phyloP scores from a whole-genome alignment of 2,797 vertebrate genomes.

The Hyperoplus lanceolatus region DNA sequence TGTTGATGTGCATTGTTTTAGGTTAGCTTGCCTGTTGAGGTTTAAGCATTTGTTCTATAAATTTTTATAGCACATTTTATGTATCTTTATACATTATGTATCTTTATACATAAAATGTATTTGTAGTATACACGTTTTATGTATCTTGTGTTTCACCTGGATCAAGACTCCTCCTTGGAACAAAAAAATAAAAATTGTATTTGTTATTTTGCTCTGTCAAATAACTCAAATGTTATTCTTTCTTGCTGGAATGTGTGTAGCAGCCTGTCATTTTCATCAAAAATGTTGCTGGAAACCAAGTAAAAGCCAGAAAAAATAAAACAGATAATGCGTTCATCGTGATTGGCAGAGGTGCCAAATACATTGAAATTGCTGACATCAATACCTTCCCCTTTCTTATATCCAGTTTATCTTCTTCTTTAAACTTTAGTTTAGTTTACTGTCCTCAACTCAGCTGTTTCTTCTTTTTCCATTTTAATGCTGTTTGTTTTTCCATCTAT shows the following conservation, averaged over 20 bases:
- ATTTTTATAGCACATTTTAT: too few species aligned
- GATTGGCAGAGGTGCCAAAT: background rate
- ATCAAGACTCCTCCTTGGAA: background rate
- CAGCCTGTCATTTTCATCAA: background rate
- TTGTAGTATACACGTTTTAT: background rate
- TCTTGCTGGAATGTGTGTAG: background rate
- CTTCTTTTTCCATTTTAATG: background rate
- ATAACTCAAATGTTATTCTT: background rate
- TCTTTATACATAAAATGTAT: background rate
- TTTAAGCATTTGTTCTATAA: background rate
- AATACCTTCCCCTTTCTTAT: too few species aligned
- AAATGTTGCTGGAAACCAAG: background rate
- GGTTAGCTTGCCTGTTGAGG: background rate
- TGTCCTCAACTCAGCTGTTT: background rate
- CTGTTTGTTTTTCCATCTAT: background rate
- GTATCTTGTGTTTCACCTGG: background rate
- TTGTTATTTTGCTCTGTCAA: background rate
- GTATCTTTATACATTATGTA: too few species aligned
- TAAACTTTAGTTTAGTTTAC: background rate
- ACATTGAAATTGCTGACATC: background rate
- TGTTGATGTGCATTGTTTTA: background rate
- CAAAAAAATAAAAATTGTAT: background rate
- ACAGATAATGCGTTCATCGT: background rate
- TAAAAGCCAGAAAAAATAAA: background rate
- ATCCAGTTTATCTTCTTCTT: background rate